These are phyloP conservation scores for Antheraea pernyi DNA, from an alignment of 1,140 invertebrate species.

Conservation along the genomic window DNA sequence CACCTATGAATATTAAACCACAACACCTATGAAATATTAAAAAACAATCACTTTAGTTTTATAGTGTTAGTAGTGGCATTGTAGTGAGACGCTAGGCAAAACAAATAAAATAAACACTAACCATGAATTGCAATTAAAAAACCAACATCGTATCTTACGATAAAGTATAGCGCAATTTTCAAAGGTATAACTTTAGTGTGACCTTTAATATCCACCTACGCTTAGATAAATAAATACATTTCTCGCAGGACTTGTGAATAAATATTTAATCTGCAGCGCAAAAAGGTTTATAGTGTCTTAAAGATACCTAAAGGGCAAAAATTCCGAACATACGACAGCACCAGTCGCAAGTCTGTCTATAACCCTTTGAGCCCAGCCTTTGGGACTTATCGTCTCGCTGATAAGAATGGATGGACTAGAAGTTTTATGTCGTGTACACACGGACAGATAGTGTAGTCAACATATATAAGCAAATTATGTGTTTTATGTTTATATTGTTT, in stretches of 20 bases:
- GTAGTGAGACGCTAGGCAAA: too few relatives aligned
- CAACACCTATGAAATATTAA: too few relatives aligned
- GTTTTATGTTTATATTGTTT: too few relatives aligned
- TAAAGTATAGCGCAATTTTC: not conserved
- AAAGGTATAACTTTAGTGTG: not conserved
- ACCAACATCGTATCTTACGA: not conserved
- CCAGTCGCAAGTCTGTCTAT: not conserved
- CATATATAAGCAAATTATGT: not conserved
- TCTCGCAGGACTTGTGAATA: not conserved
- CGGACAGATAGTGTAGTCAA: not conserved
- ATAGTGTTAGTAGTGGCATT: too few relatives aligned
- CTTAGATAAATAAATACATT: not conserved
- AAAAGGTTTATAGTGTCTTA: not conserved
- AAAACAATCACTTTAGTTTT: too few relatives aligned
- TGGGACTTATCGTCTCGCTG: slow-evolving; percentile 9
- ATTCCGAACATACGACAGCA: not conserved
- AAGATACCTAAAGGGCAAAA: not conserved
- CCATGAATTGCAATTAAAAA: not conserved
- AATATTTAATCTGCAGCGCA: not conserved
- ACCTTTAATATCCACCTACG: not conserved
- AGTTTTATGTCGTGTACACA: slow-evolving; percentile 2
- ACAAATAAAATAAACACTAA: not conserved
- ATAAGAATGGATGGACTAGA: slow-evolving; percentile 4
- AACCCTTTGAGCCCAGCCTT: slow-evolving; percentile 12
- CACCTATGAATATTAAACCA: too few relatives aligned